Evolutionary conservation across 2,888 invertebrate species (phyloP).

Genomic region (Dyspetes luteomarginatus): DNA sequence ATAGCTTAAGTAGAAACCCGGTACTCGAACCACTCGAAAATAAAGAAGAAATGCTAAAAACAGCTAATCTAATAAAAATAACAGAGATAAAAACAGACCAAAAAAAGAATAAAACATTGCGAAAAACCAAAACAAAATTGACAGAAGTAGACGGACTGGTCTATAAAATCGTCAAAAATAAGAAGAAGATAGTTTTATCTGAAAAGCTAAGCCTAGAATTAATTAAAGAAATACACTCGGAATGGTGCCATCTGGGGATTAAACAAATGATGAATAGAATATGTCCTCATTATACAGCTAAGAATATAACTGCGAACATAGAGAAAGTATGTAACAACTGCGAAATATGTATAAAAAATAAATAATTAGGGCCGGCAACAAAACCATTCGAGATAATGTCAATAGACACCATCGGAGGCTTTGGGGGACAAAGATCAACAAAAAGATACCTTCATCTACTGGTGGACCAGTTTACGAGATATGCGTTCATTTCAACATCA

Average conservation of each 20-base stretch:
- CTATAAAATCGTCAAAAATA: conserved; percentile 26
- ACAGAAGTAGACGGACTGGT: conserved; percentile 17
- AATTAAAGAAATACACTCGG: conserved; percentile 22
- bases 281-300: conserved; percentile 30
- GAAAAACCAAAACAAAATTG: conserved; percentile 29
- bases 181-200: conserved; percentile 27
- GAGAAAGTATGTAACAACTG: conserved; percentile 34
- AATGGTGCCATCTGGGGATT: conserved; percentile 35
- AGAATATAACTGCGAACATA: conserved; percentile 53
- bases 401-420: conserved; percentile 45
- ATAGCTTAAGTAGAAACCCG: neutral
- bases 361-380: conserved; percentile 50
- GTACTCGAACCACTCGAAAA: neutral
- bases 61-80: conserved; percentile 1
- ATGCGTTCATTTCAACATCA: neutral
- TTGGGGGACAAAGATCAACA: conserved; percentile 1
- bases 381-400: conserved; percentile 50
- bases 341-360: conserved; percentile 48
- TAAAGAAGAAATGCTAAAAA: neutral
- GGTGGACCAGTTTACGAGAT: conserved; percentile 19
- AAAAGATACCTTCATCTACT: neutral
- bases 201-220: conserved; percentile 23
- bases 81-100: conserved; percentile 29
- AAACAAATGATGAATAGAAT: conserved; percentile 39
- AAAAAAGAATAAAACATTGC: conserved; percentile 18